Conservation (phyloP, 1,140 invertebrate genomes). For the Triops longicaudatus region DNA sequence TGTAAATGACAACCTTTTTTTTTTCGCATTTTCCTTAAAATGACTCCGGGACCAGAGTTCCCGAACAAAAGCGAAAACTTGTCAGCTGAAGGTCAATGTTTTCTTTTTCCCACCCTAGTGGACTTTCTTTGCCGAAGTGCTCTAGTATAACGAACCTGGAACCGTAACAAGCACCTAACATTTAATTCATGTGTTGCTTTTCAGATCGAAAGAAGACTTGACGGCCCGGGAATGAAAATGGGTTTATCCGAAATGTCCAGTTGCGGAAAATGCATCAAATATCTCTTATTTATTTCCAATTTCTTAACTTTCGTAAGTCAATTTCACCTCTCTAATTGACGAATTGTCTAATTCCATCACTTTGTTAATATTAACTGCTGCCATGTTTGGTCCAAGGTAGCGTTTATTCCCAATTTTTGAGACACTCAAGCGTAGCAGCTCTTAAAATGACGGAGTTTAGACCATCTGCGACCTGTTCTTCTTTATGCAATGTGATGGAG, state of each 20-base stretch:
- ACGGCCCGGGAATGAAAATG: not conserved
- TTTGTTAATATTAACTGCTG: too few species aligned
- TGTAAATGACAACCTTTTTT: not conserved
- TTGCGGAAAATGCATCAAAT: slow-evolving; percentile 41
- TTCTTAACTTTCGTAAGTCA: slow-evolving; percentile 41
- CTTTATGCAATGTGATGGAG: too few species aligned
- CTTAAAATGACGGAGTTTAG: too few species aligned
- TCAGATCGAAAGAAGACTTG: not conserved
- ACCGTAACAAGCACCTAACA: not conserved
- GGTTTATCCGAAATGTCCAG: slow-evolving; percentile 35
- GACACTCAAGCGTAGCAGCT: too few species aligned
- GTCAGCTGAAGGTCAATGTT: slow-evolving; percentile 6
- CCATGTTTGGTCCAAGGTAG: too few species aligned
- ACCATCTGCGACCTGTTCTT: too few species aligned
- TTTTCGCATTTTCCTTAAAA: not conserved
- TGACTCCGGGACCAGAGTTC: not conserved
- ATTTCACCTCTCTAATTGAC: not conserved
- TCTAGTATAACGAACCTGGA: not conserved
- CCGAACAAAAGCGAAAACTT: not conserved
- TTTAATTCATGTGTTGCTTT: not conserved
- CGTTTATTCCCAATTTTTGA: too few species aligned
- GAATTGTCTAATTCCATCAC: too few species aligned
- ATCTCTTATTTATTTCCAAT: slow-evolving; percentile 40
- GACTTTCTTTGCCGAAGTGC: not conserved
- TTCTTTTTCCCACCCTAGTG: not conserved